These are phyloP conservation scores for Manduca sexta DNA, from an alignment of 1,140 invertebrate genomes.

Conservation along the genomic window DNA sequence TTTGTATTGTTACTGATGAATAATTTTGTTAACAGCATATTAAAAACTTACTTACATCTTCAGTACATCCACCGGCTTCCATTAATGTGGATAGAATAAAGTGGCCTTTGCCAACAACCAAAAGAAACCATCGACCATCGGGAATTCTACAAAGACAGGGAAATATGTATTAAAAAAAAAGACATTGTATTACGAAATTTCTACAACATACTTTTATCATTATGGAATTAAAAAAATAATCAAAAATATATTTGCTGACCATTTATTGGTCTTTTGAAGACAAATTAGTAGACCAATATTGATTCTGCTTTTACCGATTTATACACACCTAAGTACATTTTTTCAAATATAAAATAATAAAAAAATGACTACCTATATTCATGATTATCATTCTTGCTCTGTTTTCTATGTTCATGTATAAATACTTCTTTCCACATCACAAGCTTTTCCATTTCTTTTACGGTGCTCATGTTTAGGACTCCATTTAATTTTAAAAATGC, in stretches of 20 bases:
- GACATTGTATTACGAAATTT: no score
- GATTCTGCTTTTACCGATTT: no score
- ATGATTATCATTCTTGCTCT: conserved; percentile 37
- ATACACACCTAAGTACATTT: background rate
- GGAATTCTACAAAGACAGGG: conserved; percentile 57
- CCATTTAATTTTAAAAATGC: conserved; percentile 80
- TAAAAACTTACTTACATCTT: conserved; percentile 46
- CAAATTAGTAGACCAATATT: no score
- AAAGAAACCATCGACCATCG: conserved; percentile 80
- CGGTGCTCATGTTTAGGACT: conserved; percentile 77
- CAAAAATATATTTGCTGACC: no score
- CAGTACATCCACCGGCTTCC: conserved; percentile 76
- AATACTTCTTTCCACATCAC: conserved; percentile 86
- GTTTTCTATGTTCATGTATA: conserved; percentile 60
- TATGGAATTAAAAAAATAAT: no score
- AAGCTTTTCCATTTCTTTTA: conserved; percentile 79
- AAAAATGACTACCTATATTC: conserved; percentile 45
- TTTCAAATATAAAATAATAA: background rate
- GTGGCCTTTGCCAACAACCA: conserved; percentile 81
- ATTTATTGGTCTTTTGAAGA: no score
- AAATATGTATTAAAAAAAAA: no score
- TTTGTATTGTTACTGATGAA: no score
- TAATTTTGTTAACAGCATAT: background rate
- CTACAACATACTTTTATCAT: no score
- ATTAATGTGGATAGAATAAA: conserved; percentile 82